Evolutionary conservation across 2,888 invertebrate species (phyloP), one percentile per base, ranked within the genome.

Genomic region (Carabus problematicus): DNA sequence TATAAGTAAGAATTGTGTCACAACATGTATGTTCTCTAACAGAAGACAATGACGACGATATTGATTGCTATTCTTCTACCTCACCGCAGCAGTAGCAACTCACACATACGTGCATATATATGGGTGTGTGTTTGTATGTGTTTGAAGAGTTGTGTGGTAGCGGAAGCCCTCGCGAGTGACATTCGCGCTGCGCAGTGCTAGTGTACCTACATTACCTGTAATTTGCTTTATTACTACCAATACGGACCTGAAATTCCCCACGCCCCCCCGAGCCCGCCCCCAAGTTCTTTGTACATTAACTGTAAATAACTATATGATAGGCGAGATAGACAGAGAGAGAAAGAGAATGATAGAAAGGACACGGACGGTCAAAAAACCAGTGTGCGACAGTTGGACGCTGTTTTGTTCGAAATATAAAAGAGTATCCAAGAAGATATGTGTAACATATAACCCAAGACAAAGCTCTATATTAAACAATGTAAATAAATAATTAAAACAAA

Each of bases 81-180:
- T 54, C 16, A 54, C 55, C 29, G 55, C 55, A 29, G 19, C 39
- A 14, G 45, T 6, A 14, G 14, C 45, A 29, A 29, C 29, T 29
- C 29, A 29, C 6, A 29, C 29, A n/a, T n/a, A 29, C 29, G 29
- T 29, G 29, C 29, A 29, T 2, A 29, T 2, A 29, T 29, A 29
- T n/a, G 29, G 6, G 29, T 29, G 29, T 29, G 29, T 29, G 29
- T 29, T 4, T n/a, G 9, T 47, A 3, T 9, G 12, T 3, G 9
- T 3, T 12, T 14, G 6, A 47, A 16, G 52, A 52, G 49, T 52
- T 56, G 39, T 69, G 75, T 74, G 76, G 78, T 77, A 77, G 77
- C 73, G 77, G 77, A 76, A 78, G 78, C 74, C 77, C 77, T 67
- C 69, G 70, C 68, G 72, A 76, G 79, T 78, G 78, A 78, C 75